Conservation (phyloP, 1,140 invertebrate species). For the Orchestia grillus region DNA sequence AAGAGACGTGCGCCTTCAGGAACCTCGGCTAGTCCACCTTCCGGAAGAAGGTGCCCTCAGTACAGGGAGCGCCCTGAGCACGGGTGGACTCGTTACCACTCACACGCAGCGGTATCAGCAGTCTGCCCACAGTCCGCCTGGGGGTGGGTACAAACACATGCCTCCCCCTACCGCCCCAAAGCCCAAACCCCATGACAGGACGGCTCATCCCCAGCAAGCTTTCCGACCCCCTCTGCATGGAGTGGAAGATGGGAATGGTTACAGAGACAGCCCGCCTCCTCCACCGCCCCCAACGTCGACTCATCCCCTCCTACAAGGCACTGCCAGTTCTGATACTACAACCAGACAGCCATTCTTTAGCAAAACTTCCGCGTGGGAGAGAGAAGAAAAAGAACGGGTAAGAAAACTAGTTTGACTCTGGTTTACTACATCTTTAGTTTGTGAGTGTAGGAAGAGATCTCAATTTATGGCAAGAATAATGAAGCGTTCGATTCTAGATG, state of each 20-base stretch:
- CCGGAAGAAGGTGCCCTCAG: conserved; percentile 53
- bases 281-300: conserved; percentile 79
- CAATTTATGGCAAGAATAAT: too few species aligned
- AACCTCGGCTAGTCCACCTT: conserved; percentile 59
- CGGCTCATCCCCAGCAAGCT: conserved; percentile 60
- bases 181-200: conserved; percentile 51
- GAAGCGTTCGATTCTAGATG: background rate
- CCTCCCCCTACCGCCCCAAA: conserved; percentile 67
- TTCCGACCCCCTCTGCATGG: conserved; percentile 70
- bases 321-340: conserved; percentile 74
- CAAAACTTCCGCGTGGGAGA: conserved; percentile 85
- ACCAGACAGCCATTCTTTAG: conserved; percentile 75
- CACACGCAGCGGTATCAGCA: conserved; percentile 21
- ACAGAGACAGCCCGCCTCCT: conserved; percentile 77
- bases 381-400: conserved; percentile 88
- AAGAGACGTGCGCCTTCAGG: conserved; percentile 76
- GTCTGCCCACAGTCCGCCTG: conserved; percentile 46
- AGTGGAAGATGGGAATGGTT: conserved; percentile 68
- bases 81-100: conserved; percentile 52
- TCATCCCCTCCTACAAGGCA: conserved; percentile 78
- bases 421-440: background rate
- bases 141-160: conserved; percentile 59
- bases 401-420: conserved; percentile 47
- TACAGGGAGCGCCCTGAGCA: background rate
- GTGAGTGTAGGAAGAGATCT: too few species aligned